These are phyloP conservation scores for Chalcis sispes DNA, from an alignment of 2,888 invertebrate species.

Conservation along the genomic window DNA sequence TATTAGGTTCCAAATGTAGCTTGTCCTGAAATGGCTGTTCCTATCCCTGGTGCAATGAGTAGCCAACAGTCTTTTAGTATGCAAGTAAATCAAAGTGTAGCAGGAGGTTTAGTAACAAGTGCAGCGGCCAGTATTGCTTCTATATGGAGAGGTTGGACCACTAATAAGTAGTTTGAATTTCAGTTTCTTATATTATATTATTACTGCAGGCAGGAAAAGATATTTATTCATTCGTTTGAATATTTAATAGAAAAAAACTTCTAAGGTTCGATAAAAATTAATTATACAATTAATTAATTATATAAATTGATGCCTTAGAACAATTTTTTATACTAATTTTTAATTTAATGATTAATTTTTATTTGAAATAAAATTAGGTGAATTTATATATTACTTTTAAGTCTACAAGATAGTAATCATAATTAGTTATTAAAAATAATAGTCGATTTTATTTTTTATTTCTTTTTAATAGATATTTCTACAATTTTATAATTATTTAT, in stretches of 20 bases:
- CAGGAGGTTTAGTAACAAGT: slow-evolving; percentile 87
- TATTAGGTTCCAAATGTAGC: slow-evolving; percentile 78
- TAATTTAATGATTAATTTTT: slow-evolving; percentile 29
- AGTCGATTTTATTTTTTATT: slow-evolving; percentile 45
- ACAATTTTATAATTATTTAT: slow-evolving; percentile 44
- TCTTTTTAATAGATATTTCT: slow-evolving; percentile 42
- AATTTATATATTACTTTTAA: slow-evolving; percentile 32
- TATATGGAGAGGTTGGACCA: slow-evolving; percentile 86
- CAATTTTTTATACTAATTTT: slow-evolving; percentile 48
- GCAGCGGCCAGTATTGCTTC: slow-evolving; percentile 90
- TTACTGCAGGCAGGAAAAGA: slow-evolving; percentile 49
- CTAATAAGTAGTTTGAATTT: slow-evolving; percentile 76
- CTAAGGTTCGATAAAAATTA: slow-evolving; percentile 27
- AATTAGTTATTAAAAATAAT: slow-evolving; percentile 36
- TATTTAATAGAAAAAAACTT: slow-evolving; percentile 30
- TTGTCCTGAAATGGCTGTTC: slow-evolving; percentile 77
- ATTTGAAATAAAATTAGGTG: slow-evolving; percentile 33
- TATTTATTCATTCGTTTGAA: slow-evolving; percentile 48
- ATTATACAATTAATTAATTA: slow-evolving; percentile 28
- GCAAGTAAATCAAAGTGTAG: slow-evolving; percentile 78
- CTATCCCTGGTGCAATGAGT: slow-evolving; percentile 71
- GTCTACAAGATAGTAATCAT: slow-evolving; percentile 15
- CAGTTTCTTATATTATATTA: slow-evolving; percentile 41
- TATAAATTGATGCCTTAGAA: slow-evolving; percentile 37
- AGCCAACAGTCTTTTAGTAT: slow-evolving; percentile 72